These are phyloP conservation scores for Oncorhynchus keta DNA, from an alignment of 2,113 vertebrate species.

Conservation along the genomic window DNA sequence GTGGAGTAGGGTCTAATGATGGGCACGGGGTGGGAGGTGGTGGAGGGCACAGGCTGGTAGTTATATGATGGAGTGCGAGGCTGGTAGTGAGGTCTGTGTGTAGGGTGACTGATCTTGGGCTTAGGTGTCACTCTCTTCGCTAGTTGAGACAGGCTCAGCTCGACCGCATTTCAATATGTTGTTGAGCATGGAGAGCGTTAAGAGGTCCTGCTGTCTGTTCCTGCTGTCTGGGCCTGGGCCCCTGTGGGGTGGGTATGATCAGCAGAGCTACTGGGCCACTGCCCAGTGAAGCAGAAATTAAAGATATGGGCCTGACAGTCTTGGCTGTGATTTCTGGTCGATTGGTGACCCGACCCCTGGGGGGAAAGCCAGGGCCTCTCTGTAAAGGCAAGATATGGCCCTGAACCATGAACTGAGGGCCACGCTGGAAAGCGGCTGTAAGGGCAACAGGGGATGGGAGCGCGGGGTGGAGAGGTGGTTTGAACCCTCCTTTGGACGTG, in stretches of 20 bases:
- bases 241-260: slow-evolving; percentile 15
- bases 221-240: slow-evolving; percentile 17
- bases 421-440: slow-evolving; percentile 29
- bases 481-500: slow-evolving; percentile 42
- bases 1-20: slow-evolving; percentile 46
- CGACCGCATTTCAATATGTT: slow-evolving; percentile 43
- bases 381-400: slow-evolving; percentile 39
- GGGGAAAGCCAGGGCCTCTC: slow-evolving; percentile 51
- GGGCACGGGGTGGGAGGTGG: slow-evolving; percentile 23
- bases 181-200: slow-evolving; percentile 66
- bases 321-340: slow-evolving; percentile 71
- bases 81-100: slow-evolving; percentile 31
- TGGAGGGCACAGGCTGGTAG: slow-evolving; percentile 21
- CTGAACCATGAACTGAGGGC: slow-evolving; percentile 44
- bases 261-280: background rate
- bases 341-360: slow-evolving; percentile 63
- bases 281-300: slow-evolving; percentile 17
- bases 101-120: slow-evolving; percentile 46
- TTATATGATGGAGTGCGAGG: slow-evolving; percentile 31
- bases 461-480: slow-evolving; percentile 36
- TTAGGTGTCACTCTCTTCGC: slow-evolving; percentile 67
- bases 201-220: slow-evolving; percentile 18
- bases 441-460: slow-evolving; percentile 52
- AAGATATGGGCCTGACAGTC: slow-evolving; percentile 59
- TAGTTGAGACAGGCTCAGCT: background rate